Percentiles rank a stretch among this genome's conserved stretches.
These are phyloP conservation scores for Micromesistius poutassou DNA, from an alignment of 2,797 vertebrate genomes.

Conservation along the genomic window DNA sequence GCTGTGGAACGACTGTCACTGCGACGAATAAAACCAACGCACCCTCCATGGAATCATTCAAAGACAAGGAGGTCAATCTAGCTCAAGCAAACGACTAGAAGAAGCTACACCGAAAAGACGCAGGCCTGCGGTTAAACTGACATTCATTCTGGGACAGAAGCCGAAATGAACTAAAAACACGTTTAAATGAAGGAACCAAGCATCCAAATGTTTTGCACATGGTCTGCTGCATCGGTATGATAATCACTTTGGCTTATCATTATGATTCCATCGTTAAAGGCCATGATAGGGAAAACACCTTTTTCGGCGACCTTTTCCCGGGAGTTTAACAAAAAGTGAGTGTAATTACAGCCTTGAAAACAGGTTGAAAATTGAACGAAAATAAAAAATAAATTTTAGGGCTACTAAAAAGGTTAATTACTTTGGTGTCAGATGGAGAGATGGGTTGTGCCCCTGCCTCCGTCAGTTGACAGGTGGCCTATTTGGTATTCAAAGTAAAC, in stretches of 20 bases:
- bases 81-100: not conserved
- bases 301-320: not conserved
- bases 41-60: too few species aligned
- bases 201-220: not conserved
- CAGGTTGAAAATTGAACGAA: not conserved
- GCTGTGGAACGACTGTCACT: not conserved
- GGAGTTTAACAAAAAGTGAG: not conserved
- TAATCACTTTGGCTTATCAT: not conserved
- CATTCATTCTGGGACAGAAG: not conserved
- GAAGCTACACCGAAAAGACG: not conserved
- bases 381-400: not conserved
- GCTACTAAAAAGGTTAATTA: not conserved
- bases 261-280: not conserved
- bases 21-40: too few species aligned
- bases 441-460: not conserved
- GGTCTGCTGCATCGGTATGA: not conserved
- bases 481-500: not conserved
- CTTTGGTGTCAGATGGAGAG: not conserved
- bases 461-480: not conserved
- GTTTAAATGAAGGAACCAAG: not conserved
- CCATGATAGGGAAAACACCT: not conserved
- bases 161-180: not conserved
- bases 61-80: too few species aligned
- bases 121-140: not conserved
- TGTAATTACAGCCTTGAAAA: not conserved